phyloP scores from a whole-genome alignment of 2,113 vertebrate genomes.

The Murina feae region DNA sequence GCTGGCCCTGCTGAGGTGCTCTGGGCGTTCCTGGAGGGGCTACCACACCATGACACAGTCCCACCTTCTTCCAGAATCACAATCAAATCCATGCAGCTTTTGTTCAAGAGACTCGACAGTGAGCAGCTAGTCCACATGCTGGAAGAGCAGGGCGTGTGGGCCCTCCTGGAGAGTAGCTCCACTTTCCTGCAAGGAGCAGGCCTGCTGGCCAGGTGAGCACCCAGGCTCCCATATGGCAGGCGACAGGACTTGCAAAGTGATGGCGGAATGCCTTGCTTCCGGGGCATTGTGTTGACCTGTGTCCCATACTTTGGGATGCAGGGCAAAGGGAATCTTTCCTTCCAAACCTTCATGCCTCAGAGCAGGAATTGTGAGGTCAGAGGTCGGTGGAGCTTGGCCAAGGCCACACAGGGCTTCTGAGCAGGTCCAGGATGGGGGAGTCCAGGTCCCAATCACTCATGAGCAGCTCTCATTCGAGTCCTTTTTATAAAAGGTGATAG shows the following conservation, averaged over 20 bases:
- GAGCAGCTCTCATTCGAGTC: background rate
- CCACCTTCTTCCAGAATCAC: conserved; percentile 30
- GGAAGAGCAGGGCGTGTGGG: conserved; percentile 47
- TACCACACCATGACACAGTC: fast-evolving
- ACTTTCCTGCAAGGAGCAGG: conserved; percentile 59
- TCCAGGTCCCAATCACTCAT: fast-evolving
- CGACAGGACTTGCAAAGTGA: fast-evolving
- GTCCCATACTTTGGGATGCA: background rate
- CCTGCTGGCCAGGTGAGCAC: conserved; percentile 61
- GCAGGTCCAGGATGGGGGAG: background rate
- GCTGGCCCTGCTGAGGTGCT: background rate
- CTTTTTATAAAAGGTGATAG: background rate
- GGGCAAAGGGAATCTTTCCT: background rate
- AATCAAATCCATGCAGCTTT: conserved; percentile 33
- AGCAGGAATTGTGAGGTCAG: background rate
- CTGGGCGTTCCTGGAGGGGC: fast-evolving
- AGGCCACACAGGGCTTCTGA: background rate
- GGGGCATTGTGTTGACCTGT: fast-evolving
- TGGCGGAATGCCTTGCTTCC: background rate
- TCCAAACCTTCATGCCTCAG: background rate
- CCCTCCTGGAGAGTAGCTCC: background rate
- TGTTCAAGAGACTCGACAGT: background rate
- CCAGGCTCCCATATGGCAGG: fast-evolving
- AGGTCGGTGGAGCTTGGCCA: background rate
- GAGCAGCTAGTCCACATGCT: background rate